A percentile compares a stretch with the other conserved stretches of the same genome.
phyloP scores from a whole-genome alignment of 2,797 vertebrate genomes.

The Acanthis flammea region DNA sequence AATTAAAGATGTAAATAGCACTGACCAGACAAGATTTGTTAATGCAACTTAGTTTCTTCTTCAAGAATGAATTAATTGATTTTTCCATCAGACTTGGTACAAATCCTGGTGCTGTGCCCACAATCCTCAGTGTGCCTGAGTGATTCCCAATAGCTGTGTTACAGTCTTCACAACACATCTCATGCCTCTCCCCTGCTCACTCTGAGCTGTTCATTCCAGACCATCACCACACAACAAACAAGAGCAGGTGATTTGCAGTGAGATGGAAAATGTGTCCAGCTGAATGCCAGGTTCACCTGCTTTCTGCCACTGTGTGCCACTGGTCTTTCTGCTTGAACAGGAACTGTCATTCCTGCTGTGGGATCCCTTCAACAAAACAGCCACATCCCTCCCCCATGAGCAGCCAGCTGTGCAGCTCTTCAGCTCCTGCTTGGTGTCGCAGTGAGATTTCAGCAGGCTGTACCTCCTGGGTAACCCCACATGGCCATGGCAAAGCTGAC shows the following conservation, averaged over 20 bases:
- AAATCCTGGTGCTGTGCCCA: neutral
- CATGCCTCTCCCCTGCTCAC: neutral
- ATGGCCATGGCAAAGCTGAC: neutral
- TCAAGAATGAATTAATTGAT: neutral
- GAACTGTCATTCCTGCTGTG: neutral
- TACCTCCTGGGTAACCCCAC: neutral
- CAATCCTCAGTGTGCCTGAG: neutral
- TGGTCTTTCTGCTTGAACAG: neutral
- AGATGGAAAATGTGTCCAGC: neutral
- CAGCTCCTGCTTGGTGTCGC: neutral
- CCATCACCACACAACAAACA: neutral
- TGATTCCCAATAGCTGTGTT: neutral
- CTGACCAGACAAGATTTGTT: neutral
- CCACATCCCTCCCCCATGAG: rapidly evolving
- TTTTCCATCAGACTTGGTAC: neutral
- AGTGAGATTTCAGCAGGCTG: neutral
- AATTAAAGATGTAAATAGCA: neutral
- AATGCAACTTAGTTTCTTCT: neutral
- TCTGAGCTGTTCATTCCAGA: neutral
- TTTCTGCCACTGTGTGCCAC: neutral
- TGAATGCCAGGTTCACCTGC: neutral
- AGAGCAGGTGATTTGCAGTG: neutral
- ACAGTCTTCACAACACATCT: neutral
- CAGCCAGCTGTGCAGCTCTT: neutral
- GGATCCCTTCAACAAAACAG: neutral